A percentile compares a stretch with the other conserved stretches of the same genome.
phyloP scores from a whole-genome alignment of 1,140 invertebrate genomes.

The Rhopalosiphum maidis region DNA sequence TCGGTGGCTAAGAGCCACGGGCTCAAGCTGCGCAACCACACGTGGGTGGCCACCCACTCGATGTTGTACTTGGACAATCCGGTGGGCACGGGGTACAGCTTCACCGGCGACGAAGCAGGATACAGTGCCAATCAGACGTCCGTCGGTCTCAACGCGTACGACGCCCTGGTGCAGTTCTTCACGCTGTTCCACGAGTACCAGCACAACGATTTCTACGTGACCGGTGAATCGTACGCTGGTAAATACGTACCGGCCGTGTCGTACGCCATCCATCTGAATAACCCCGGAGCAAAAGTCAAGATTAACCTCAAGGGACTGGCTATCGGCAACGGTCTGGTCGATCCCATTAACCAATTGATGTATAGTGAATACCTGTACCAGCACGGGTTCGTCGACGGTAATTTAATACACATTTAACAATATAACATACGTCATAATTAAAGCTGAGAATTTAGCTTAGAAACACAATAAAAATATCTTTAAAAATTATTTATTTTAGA shows the following conservation, averaged over 20 bases:
- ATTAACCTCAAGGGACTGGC: conserved; percentile 76
- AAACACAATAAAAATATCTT: not conserved
- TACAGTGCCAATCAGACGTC: conserved; percentile 73
- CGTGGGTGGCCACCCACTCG: conserved; percentile 79
- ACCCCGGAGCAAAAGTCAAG: conserved; percentile 68
- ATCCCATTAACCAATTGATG: conserved; percentile 78
- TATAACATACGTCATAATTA: not conserved
- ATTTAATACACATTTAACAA: not conserved
- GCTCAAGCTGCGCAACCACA: conserved; percentile 63
- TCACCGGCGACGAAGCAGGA: conserved; percentile 65
- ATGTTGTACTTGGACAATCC: conserved; percentile 89
- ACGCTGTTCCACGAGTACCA: conserved; percentile 66
- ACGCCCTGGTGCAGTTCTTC: conserved; percentile 75
- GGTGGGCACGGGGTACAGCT: conserved; percentile 78
- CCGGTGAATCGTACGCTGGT: conserved; percentile 69
- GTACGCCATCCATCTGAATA: conserved; percentile 66
- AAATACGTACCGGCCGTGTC: conserved; percentile 68
- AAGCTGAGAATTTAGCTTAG: not conserved
- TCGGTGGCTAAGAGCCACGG: conserved; percentile 66
- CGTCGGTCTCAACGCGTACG: conserved; percentile 73
- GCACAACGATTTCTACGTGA: conserved; percentile 61
- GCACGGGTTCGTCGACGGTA: conserved; percentile 66
- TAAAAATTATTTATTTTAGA: too few relatives aligned
- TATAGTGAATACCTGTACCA: conserved; percentile 85
- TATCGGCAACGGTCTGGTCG: conserved; percentile 85